These are phyloP conservation scores for Enteromius afrohamiltoni DNA, from an alignment of 2,797 vertebrate genomes.

Conservation along the genomic window DNA sequence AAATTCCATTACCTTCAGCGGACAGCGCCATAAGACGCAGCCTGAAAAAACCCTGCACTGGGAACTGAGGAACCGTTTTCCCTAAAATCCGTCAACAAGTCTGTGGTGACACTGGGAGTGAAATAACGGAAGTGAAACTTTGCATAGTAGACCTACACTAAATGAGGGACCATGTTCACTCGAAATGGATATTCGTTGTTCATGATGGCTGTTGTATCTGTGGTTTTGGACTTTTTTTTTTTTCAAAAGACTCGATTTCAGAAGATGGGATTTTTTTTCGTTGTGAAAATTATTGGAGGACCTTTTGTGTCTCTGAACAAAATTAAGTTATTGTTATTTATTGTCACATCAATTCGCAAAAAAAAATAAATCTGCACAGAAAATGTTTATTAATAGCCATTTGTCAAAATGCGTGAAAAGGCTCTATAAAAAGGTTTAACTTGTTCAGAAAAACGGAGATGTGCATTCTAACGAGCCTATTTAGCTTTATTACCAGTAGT, in stretches of 20 bases:
- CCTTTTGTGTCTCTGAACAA: conserved; percentile 78
- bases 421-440: not conserved
- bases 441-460: not conserved
- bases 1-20: not conserved
- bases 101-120: not conserved
- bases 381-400: not conserved
- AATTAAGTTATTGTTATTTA: conserved; percentile 99
- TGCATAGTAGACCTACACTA: not conserved
- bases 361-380: conserved; percentile 59
- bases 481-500: not conserved
- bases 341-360: conserved; percentile 82
- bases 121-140: not conserved
- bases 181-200: conserved; percentile 22
- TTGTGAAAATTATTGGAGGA: conserved; percentile 80
- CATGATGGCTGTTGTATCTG: conserved; percentile 11
- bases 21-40: conserved; percentile 18
- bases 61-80: not conserved
- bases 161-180: not conserved
- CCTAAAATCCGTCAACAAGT: conserved; percentile 24
- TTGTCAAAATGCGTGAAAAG: not conserved
- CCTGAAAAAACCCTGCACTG: not conserved
- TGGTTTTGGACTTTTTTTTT: not conserved
- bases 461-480: not conserved
- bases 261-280: conserved; percentile 16
- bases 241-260: conserved; percentile 42